These are phyloP conservation scores for Peromyscus attwateri DNA, from an alignment of 2,797 vertebrate species.

Conservation along the genomic window DNA sequence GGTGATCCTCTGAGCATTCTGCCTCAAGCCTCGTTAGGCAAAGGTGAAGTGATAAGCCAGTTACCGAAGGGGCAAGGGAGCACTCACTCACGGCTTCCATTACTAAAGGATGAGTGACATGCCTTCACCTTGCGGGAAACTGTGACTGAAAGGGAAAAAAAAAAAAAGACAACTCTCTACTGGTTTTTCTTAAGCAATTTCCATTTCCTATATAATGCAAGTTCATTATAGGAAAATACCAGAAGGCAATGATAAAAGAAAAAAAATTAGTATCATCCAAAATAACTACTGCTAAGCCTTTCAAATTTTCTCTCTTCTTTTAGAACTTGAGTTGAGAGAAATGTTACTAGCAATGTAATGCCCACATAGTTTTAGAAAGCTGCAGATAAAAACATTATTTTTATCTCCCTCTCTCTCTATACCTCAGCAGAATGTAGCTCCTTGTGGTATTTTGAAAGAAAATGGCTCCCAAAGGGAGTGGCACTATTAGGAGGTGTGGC, in stretches of 20 bases:
- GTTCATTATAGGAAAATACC: slow-evolving; percentile 7
- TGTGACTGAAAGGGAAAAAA: neutral
- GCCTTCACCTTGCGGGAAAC: neutral
- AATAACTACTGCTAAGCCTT: slow-evolving; percentile 40
- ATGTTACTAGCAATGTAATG: neutral
- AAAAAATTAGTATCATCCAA: slow-evolving; percentile 24
- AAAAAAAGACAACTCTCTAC: neutral
- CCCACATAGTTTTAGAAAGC: slow-evolving; percentile 54
- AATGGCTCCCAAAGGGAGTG: neutral
- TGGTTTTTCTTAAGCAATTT: slow-evolving; percentile 13
- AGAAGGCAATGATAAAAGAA: slow-evolving; percentile 34
- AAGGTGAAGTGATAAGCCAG: neutral
- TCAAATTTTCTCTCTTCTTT: neutral
- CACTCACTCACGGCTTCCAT: neutral
- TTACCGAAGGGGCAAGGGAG: neutral
- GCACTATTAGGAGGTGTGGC: neutral
- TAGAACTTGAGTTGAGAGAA: neutral
- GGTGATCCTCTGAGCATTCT: neutral
- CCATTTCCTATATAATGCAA: neutral
- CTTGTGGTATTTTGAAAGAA: neutral
- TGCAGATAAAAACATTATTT: neutral
- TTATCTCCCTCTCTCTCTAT: neutral
- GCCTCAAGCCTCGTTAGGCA: neutral
- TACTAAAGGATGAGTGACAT: neutral
- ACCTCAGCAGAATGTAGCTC: neutral